Evolutionary conservation across 64 coral and sea anemone species (phyloP), one percentile per base, ranked within the genome.

Genomic region (Dendronephthya gigantea): DNA sequence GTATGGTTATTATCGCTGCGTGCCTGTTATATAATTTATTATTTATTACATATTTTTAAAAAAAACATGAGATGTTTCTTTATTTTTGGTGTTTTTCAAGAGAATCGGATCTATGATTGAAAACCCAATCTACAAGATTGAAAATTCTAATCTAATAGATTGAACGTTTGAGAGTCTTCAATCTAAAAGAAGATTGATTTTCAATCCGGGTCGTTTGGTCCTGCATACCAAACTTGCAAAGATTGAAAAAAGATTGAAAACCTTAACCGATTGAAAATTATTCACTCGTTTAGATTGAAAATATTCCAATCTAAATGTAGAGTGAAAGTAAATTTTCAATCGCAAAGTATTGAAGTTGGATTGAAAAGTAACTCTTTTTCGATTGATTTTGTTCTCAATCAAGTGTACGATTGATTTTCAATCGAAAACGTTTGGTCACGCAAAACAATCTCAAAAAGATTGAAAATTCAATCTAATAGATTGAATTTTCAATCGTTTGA

Each of bases 401-500:
- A 5, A 5, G 29, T 30, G 6, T 6, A 66, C 6, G 58, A 66
- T 5, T 66, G 58, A 17, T 66, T 66, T 22, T 66, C 29, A 66
- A 3, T 66, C 58, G 58, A 7, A 66, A 66, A 66, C 19, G 58
- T n/a, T 66, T 66, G 19, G 58, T 66, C 58, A 5, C 58, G 6
- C 6, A 66, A 7, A 22, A 22, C 19, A 30, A 17, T 66, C 58
- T 22, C 6, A 66, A 22, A 66, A 66, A 66, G 3, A 66, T 30
- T 66, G 58, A 66, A 66, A 66, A 66, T 66, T n/a, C 58, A 66
- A 66, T 66, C 58, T 3, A 66, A n/a, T 66, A 66, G 58, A 66
- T 66, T 66, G 14, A 66, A 66, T 8, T 66, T 66, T 66, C 58
- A 66, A 66, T 66, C 14, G 19, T 66, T 30, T 30, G 22, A 66